These are phyloP conservation scores for Lagodon rhomboides DNA, from an alignment of 2,797 vertebrate genomes.

Conservation along the genomic window DNA sequence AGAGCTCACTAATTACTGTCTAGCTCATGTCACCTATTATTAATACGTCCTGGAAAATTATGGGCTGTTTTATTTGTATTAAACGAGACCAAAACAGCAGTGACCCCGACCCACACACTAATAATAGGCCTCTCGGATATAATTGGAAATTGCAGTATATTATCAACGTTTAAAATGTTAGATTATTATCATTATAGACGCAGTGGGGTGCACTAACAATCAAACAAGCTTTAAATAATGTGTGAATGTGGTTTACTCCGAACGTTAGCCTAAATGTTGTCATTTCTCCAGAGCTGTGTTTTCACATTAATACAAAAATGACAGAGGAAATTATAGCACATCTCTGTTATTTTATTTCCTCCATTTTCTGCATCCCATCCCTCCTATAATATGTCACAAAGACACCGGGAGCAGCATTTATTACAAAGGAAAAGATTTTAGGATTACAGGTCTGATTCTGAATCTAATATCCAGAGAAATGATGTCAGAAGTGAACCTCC, in stretches of 20 bases:
- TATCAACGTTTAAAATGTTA: background rate
- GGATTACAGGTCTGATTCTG: conserved; percentile 15
- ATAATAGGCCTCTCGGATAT: conserved; percentile 21
- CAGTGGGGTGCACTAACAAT: background rate
- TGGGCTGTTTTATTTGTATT: conserved; percentile 14
- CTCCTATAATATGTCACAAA: background rate
- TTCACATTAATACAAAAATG: background rate
- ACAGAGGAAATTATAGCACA: background rate
- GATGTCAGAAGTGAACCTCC: background rate
- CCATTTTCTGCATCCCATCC: conserved; percentile 13
- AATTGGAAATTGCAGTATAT: conserved; percentile 5
- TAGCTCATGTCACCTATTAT: background rate
- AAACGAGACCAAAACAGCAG: conserved; percentile 13
- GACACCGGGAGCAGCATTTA: background rate
- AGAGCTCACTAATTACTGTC: background rate
- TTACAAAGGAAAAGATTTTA: conserved; percentile 6
- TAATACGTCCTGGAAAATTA: background rate
- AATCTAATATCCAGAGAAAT: conserved; percentile 37
- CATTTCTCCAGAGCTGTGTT: background rate
- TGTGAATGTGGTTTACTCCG: background rate
- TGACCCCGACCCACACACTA: conserved; percentile 23
- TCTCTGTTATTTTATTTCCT: background rate
- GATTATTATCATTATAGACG: background rate
- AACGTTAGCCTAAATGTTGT: background rate
- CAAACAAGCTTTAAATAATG: background rate